A percentile compares a stretch with the other conserved stretches of the same genome.
Evolutionary conservation across 1,140 invertebrate species (phyloP).

Genomic region (Pentalonia nigronervosa): DNA sequence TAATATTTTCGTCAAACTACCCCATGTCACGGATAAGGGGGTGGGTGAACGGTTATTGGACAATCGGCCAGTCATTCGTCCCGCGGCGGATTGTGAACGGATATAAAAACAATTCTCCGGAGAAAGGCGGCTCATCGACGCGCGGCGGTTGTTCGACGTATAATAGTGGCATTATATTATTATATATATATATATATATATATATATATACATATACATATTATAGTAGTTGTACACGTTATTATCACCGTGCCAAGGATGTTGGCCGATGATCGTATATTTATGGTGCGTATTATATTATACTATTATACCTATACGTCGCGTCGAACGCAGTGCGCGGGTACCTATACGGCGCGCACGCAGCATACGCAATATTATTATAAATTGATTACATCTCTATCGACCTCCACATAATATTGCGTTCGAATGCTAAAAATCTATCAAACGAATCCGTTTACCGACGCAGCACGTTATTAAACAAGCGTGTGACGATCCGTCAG

Average conservation of each 20-base stretch:
- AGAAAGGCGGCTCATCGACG: too few relatives aligned
- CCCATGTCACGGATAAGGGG: too few relatives aligned
- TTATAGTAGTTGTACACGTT: neutral
- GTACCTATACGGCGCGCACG: neutral
- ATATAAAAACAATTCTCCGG: too few relatives aligned
- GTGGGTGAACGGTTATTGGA: too few relatives aligned
- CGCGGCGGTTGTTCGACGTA: neutral
- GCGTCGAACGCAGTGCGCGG: neutral
- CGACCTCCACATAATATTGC: slow-evolving; percentile 8
- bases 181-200: neutral
- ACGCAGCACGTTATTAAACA: neutral
- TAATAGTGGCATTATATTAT: neutral
- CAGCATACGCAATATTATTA: slow-evolving; percentile 27
- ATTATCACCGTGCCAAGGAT: neutral
- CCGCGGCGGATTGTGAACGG: too few relatives aligned
- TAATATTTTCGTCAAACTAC: too few relatives aligned
- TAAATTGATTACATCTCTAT: slow-evolving; percentile 36
- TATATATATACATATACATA: neutral
- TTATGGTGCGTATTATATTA: neutral
- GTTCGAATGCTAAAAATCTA: neutral
- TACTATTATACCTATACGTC: neutral
- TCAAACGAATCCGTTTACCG: neutral
- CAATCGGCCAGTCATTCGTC: too few relatives aligned
- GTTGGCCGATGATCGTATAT: neutral
- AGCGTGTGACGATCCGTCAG: neutral